Percentiles rank a stretch among this genome's conserved stretches.
Evolutionary conservation across 1,140 invertebrate species (phyloP).

Genomic region (Lysiphlebus fabarum): DNA sequence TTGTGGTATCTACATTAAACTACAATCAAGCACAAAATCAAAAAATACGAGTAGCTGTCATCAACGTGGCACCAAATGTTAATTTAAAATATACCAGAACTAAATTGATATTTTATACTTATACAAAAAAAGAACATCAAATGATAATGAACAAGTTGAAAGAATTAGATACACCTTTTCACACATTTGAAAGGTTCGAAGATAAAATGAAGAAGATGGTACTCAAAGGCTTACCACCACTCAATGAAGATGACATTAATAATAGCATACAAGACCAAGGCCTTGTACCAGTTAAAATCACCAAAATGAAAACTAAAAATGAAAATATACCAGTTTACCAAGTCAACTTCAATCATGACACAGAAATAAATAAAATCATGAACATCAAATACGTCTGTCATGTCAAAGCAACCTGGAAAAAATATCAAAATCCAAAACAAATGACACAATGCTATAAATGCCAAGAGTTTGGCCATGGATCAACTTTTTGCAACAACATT

Average conservation of each 20-base stretch:
- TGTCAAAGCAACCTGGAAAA: slow-evolving; percentile 23
- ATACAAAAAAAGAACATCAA: too few species aligned
- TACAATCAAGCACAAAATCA: neutral
- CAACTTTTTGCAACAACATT: slow-evolving; percentile 11
- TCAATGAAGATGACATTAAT: neutral
- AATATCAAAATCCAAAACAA: slow-evolving; percentile 22
- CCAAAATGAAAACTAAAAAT: neutral
- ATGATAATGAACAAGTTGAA: too few species aligned
- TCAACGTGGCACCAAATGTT: too few species aligned
- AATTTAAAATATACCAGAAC: too few species aligned
- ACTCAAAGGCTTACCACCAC: neutral
- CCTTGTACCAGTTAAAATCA: neutral
- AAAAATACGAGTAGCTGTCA: neutral
- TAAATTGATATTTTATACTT: too few species aligned
- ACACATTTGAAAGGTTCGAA: too few species aligned
- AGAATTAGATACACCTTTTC: too few species aligned
- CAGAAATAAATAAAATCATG: neutral
- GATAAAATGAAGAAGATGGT: neutral
- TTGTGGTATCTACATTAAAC: neutral
- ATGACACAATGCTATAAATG: slow-evolving; percentile 27
- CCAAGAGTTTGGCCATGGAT: slow-evolving; percentile 20
- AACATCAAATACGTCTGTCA: slow-evolving; percentile 7
- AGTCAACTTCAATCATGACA: neutral
- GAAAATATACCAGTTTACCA: neutral
- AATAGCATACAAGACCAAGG: neutral